phyloP scores from a whole-genome alignment of 2,797 vertebrate species.

The Aplochiton taeniatus region DNA sequence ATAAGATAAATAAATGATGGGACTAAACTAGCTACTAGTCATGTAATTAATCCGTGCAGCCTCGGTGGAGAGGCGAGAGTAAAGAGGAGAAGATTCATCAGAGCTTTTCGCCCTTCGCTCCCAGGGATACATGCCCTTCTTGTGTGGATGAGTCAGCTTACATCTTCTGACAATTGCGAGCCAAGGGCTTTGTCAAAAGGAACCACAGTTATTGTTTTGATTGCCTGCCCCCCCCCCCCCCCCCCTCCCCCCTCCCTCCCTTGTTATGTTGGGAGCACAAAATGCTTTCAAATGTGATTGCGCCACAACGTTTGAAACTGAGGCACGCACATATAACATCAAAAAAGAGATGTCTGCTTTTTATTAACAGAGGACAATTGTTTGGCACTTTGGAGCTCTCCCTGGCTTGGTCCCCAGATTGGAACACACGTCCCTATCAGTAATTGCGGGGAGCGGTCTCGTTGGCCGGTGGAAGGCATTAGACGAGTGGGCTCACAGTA shows the following conservation, averaged over 20 bases:
- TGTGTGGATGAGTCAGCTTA: slow-evolving; percentile 77
- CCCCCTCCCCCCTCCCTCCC: slow-evolving; percentile 35
- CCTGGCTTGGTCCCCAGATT: slow-evolving; percentile 30
- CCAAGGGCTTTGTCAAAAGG: slow-evolving; percentile 75
- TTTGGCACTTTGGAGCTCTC: slow-evolving; percentile 63
- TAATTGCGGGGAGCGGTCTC: slow-evolving; percentile 60
- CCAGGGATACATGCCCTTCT: slow-evolving; percentile 76
- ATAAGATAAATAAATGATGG: slow-evolving; percentile 67
- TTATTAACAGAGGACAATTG: slow-evolving; percentile 71
- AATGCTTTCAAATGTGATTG: slow-evolving; percentile 76
- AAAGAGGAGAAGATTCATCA: slow-evolving; percentile 70
- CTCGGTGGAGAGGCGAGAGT: slow-evolving; percentile 60
- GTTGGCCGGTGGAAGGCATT: slow-evolving; percentile 55
- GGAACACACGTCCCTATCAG: slow-evolving; percentile 58
- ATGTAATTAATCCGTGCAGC: slow-evolving; percentile 72
- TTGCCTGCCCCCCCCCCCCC: slow-evolving; percentile 17
- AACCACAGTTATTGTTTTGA: slow-evolving; percentile 75
- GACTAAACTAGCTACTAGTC: slow-evolving; percentile 71
- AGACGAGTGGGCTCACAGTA: slow-evolving; percentile 61
- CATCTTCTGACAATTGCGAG: slow-evolving; percentile 77
- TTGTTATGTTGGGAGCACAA: slow-evolving; percentile 68
- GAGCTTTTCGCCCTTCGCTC: slow-evolving; percentile 67
- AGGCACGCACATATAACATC: slow-evolving; percentile 70
- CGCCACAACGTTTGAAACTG: slow-evolving; percentile 63
- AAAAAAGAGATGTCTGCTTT: slow-evolving; percentile 72